Evolutionary conservation across 2,888 invertebrate species (phyloP), one percentile per base, ranked within the genome.

Genomic region (Ecliptopera silaceata): DNA sequence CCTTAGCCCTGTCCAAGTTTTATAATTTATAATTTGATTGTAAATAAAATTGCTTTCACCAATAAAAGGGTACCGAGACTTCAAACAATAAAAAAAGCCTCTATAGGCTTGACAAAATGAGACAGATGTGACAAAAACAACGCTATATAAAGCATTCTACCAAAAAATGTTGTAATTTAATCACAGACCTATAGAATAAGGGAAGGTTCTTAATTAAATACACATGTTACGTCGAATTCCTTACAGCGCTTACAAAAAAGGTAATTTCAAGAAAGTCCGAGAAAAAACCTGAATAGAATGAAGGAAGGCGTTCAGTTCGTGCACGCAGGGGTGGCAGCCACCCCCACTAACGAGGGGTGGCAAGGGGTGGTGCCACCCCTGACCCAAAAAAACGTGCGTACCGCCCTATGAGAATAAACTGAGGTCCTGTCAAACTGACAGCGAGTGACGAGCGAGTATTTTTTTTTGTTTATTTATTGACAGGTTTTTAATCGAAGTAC

Each of bases 351-450:
- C 71, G 47, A 70, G 70, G 77, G 83, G 80, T 73, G 79, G 72
- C 39, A 34, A 11, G 53, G 72, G 68, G 63, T 50, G 68, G 61
- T 53, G 38, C 68, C 69, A 78, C 79, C 82, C 80, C 70, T 82
- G 82, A 82, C 84, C 84, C 74, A 77, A 71, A 73, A 41, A 72
- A 58, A 80, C 63, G 66, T 79, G 79, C 75, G 79, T 77, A 70
- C 73, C 71, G 73, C 68, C 70, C 65, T 65, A 59, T 56, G 41
- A 29, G 22, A 17, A 43, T 42, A 34, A 46, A 22, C 17, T 42
- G 13, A 8, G 54, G 54, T 18, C 41, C 11, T 20, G n/a, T n/a
- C n/a, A n/a, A n/a, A 39, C n/a, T 56, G 50, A 13, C n/a, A 46
- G 46, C 46, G 39, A 26, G 46, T 22, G 38, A 38, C 38, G 17